Base-by-base conservation (phyloP, 53 echinoderm and acorn worm species). In the Patiria pectinifera region DNA sequence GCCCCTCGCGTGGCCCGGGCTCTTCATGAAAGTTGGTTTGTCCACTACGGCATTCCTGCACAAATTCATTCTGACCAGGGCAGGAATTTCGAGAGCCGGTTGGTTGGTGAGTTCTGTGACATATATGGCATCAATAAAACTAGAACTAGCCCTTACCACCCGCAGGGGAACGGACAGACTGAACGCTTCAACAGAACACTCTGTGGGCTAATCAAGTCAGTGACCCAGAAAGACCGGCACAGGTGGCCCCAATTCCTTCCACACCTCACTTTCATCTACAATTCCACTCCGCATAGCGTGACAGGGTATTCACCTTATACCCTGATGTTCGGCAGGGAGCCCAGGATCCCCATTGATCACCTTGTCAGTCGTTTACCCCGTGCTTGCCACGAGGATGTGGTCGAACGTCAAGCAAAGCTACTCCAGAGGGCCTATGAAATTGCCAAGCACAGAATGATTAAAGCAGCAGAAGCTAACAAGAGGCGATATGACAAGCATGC, bases 31-130 rank as follows among this genome's bases (percentile, higher is more conserved):
- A 44, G 75, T 10, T 93, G 95, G 92, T 93, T 92, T 77, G 83
- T 82, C 1, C 92, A 95, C 59, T 95, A 92, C 24, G 94, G 96
- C 10, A 82, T 82, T 18, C 92, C 94, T 0, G 59, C 82, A 13
- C 85, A 86, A 21, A 89, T 95, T 13, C 96, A 92, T 24, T 94
- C 92, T 7, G 96, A 96, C 44, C 94, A 92, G 43, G 92, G 94
- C 22, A 26, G 92, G n/a, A 94, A 95, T 71, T 95, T 95, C 81
- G 94, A 94, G 76, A 89, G 94, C 62, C 26, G 62, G 14, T 45
- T 85, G 6, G 72, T 94, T 48, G 85, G 61, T 18, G 94, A 94
- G 26, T 25, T 91, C 8, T 91, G 90, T 25, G 70, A 85, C 26
- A 43, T 94, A 4, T 94, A 91, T 35, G 82, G 86, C 3, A 91